These are phyloP conservation scores for Protomyctophum bolini DNA, from an alignment of 2,113 vertebrate species.

Conservation along the genomic window DNA sequence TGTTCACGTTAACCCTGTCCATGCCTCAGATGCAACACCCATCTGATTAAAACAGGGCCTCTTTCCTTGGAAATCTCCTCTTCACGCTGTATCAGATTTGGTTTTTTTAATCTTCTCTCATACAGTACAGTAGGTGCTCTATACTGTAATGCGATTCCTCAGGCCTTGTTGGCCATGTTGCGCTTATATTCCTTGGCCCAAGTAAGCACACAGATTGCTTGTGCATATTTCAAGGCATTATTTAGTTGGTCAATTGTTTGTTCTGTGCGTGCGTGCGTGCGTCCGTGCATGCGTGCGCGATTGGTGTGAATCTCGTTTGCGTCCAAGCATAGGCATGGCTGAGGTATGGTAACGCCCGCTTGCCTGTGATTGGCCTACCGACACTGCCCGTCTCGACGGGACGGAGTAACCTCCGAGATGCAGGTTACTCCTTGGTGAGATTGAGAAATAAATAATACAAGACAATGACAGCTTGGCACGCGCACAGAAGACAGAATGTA, in stretches of 20 bases:
- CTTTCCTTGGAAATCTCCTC: constrained; percentile 55
- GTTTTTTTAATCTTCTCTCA: constrained; percentile 23
- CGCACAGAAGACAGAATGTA: no score
- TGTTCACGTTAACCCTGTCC: constrained; percentile 25
- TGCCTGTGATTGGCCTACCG: no score
- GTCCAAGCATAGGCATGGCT: no score
- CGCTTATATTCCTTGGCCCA: constrained; percentile 12
- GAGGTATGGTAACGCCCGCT: no score
- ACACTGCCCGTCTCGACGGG: no score
- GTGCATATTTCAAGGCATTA: constrained; percentile 1
- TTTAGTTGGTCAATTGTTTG: not conserved
- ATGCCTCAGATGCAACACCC: constrained; percentile 30
- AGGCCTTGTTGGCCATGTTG: constrained; percentile 28
- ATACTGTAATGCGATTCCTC: constrained; percentile 29
- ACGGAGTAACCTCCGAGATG: not conserved
- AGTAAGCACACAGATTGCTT: not conserved
- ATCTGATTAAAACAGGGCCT: constrained; percentile 55
- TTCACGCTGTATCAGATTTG: constrained; percentile 43
- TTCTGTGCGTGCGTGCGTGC: constrained; percentile 20
- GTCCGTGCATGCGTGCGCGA: constrained; percentile 1
- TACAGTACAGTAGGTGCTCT: constrained; percentile 1
- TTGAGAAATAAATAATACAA: no score
- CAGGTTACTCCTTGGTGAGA: not conserved
- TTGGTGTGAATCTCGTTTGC: no score
- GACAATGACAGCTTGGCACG: no score